Percentiles rank a stretch among this genome's conserved stretches.
Conservation (phyloP, 2,888 invertebrate species). For the Drosophila borborema region DNA sequence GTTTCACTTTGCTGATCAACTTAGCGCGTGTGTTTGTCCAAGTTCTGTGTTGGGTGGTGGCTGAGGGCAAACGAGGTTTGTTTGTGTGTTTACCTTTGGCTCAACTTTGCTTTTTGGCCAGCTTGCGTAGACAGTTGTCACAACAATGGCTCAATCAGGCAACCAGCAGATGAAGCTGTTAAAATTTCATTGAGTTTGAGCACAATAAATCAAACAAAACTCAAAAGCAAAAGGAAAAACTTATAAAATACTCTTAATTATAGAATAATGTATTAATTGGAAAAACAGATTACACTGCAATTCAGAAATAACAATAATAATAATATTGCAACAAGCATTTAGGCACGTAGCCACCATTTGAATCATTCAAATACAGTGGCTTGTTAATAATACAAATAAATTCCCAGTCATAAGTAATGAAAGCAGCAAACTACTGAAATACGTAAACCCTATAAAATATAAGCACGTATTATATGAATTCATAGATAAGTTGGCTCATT, state of each 20-base stretch:
- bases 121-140: constrained; percentile 38
- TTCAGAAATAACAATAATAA: constrained; percentile 9
- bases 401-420: constrained; percentile 9
- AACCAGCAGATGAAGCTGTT: constrained; percentile 17
- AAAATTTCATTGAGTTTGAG: constrained; percentile 4
- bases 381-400: constrained; percentile 26
- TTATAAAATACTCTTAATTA: constrained; percentile 5
- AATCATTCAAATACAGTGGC: constrained; percentile 17
- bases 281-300: constrained; percentile 9
- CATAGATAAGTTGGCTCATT: constrained; percentile 15
- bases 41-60: constrained; percentile 22
- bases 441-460: background rate
- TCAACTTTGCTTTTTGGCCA: constrained; percentile 42
- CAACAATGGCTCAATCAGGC: constrained; percentile 52
- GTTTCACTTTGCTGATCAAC: constrained; percentile 50
- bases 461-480: constrained; percentile 40
- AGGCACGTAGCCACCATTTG: constrained; percentile 39
- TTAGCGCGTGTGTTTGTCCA: constrained; percentile 54
- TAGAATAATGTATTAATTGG: constrained; percentile 10
- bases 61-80: background rate
- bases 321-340: constrained; percentile 14
- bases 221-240: background rate
- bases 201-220: constrained; percentile 12
- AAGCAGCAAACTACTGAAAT: background rate
- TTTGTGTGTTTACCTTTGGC: constrained; percentile 46